Evolutionary conservation across 2,888 invertebrate species (phyloP), one percentile per base, ranked within the genome.

Genomic region (Dastarcus helophoroides): DNA sequence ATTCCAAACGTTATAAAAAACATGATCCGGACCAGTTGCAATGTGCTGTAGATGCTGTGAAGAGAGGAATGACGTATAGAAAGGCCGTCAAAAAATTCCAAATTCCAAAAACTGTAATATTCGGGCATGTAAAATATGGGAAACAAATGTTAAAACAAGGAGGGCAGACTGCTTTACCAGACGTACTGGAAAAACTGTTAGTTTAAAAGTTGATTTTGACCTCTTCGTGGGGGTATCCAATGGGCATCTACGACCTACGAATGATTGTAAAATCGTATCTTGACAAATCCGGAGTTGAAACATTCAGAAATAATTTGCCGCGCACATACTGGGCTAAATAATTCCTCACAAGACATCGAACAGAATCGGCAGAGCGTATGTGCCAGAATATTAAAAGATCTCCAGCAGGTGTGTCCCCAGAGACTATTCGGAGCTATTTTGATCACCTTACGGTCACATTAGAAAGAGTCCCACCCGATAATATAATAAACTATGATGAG

Each of bases 401-500:
- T 6, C 11, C 38, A 24, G 41, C 41, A 14, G 31, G 21, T 16
- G 35, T 30, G 19, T 23, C 36, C 4, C 22, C 33, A 11, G 36
- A 41, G 5, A 29, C 28, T 15, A 29, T 42, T 13, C 19, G n/a
- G n/a, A n/a, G n/a, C n/a, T n/a, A n/a, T n/a, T n/a, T 25, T 9
- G 17, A n/a, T 15, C 39, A 38, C 32, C 38, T 41, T 29, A 29
- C 25, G 21, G 22, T 21, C 8, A 31, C 14, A 8, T n/a, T 33
- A 6, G 13, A 35, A 21, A 26, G 28, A 10, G 31, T 47, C 22
- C 38, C 39, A 9, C 35, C 41, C 13, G 9, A 23, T 21, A 39
- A 38, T 15, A 49, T 50, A 11, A 35, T 50, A 14, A 41, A 42
- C 21, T 41, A 39, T 22, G 40, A 39, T 15, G 37, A 48, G 45